A percentile compares a stretch with the other conserved stretches of the same genome.
phyloP scores from a whole-genome alignment of 2,113 vertebrate genomes.

The Tichodroma muraria region DNA sequence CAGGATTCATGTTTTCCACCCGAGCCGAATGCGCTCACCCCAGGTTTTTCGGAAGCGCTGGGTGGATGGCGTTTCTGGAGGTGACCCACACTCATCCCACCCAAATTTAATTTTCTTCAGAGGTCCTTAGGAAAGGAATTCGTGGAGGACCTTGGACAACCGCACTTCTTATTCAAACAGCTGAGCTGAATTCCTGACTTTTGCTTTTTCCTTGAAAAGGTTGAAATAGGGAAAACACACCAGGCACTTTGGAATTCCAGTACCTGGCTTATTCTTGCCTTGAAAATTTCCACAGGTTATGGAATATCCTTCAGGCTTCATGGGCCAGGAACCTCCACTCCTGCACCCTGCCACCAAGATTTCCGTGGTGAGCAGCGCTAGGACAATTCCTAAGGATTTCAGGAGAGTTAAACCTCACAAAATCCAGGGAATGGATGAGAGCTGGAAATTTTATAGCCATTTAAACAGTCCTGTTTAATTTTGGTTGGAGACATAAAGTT shows the following conservation, averaged over 20 bases:
- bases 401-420: background rate
- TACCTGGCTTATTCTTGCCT: background rate
- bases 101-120: background rate
- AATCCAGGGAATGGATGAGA: background rate
- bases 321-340: background rate
- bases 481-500: background rate
- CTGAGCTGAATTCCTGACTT: background rate
- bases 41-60: background rate
- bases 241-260: background rate
- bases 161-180: background rate
- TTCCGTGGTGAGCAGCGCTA: fast-evolving
- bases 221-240: background rate
- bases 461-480: background rate
- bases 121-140: background rate
- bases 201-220: background rate
- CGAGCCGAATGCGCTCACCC: background rate
- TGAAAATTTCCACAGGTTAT: background rate
- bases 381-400: background rate
- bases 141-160: background rate
- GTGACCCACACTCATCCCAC: background rate
- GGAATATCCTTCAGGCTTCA: background rate
- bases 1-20: background rate
- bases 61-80: background rate
- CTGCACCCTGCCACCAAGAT: background rate
- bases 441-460: background rate